These are phyloP conservation scores for Dinothrombium tinctorium DNA, from an alignment of 1,140 invertebrate species.

Conservation along the genomic window DNA sequence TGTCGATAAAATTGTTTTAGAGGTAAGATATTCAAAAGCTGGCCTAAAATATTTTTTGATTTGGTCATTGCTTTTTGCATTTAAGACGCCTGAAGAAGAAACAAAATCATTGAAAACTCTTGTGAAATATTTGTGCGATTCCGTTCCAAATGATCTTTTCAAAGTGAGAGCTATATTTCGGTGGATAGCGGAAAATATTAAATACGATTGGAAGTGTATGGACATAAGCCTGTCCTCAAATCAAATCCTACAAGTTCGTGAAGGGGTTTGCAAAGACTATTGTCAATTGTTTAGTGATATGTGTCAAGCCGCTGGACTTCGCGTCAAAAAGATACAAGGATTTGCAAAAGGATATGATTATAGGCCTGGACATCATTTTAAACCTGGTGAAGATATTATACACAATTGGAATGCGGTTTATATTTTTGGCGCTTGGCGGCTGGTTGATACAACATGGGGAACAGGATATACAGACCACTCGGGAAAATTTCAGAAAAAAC, in stretches of 20 bases:
- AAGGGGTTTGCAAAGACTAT: slow-evolving; percentile 20
- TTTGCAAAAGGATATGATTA: slow-evolving; percentile 21
- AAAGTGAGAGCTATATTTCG: slow-evolving; percentile 18
- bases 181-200: slow-evolving; percentile 21
- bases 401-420: slow-evolving; percentile 25
- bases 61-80: background rate
- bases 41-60: background rate
- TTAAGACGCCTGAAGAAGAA: slow-evolving; percentile 14
- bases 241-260: slow-evolving; percentile 16
- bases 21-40: slow-evolving; percentile 11
- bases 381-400: slow-evolving; percentile 17
- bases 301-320: slow-evolving; percentile 17
- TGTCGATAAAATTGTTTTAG: slow-evolving; percentile 14
- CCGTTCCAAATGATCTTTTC: slow-evolving; percentile 17
- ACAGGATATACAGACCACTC: slow-evolving; percentile 22
- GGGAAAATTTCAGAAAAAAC: slow-evolving; percentile 18
- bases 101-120: slow-evolving; percentile 13
- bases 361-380: slow-evolving; percentile 18
- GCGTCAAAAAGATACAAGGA: slow-evolving; percentile 20
- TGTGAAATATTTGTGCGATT: slow-evolving; percentile 13
- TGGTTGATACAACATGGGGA: slow-evolving; percentile 24
- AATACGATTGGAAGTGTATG: slow-evolving; percentile 19
- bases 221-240: slow-evolving; percentile 15
- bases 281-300: slow-evolving; percentile 19
- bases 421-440: background rate